Evolutionary conservation across 2,888 invertebrate species (phyloP), one percentile per base, ranked within the genome.

Genomic region (Brachyopa scutellaris): DNA sequence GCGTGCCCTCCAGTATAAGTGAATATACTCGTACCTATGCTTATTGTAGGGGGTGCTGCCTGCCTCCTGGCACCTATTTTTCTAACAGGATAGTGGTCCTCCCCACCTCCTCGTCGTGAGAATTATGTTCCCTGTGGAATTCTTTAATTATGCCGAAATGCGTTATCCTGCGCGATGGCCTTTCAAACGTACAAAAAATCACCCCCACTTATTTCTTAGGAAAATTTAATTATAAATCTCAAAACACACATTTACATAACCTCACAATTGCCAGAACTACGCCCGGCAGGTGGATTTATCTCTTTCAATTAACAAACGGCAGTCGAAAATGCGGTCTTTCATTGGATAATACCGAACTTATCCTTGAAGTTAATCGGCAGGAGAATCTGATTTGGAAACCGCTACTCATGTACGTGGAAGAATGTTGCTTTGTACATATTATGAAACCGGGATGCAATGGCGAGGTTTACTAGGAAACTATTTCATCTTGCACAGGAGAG

Each of bases 191-290:
- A 9, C 4, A n/a, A n/a, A n/a, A n/a, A n/a, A n/a, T 15, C 4
- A 4, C n/a, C 2, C 21, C 11, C 17, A 5, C 17, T 23, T 4
- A 40, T 38, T 19, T 47, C 38, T 13, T 11, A 38, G 21, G 47
- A 42, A 53, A 64, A 64, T 73, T 55, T 64, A 73, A 73, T 73
- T 73, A 73, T 57, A 64, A 57, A 73, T 73, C 64, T 40, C 49
- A 29, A n/a, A 57, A 57, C 11, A 47, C 17, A 17, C 55, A 26
- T 69, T 67, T 40, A 51, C 51, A 53, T 42, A 51, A 61, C 61
- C 62, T 62, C 59, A 70, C 70, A 64, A 47, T 64, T 66, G 47
- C 47, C 11, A 38, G n/a, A n/a, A n/a, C n/a, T n/a, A n/a, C n/a
- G n/a, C n/a, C n/a, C 23, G 21, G 0, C 64, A 55, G 55, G 49